A percentile compares a stretch with the other conserved stretches of the same genome.
Evolutionary conservation across 2,888 invertebrate species (phyloP).

Genomic region (Hirtodrosophila trivittata): DNA sequence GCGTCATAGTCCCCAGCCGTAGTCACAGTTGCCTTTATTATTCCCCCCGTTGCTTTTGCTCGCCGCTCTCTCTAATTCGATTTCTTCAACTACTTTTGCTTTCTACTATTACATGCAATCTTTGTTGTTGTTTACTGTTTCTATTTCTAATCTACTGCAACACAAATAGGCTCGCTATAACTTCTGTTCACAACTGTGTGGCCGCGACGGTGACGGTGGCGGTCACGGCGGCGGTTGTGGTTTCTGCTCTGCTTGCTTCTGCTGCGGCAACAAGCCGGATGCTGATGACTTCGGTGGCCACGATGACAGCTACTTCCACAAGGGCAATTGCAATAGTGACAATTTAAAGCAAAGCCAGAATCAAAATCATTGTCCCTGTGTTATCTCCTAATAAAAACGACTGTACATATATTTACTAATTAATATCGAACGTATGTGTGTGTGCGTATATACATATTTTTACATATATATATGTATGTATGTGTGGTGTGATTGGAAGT

Average conservation of each 20-base stretch:
- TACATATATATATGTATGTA: conserved; percentile 31
- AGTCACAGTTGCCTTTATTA: conserved; percentile 33
- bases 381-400: conserved; percentile 55
- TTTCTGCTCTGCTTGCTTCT: conserved; percentile 45
- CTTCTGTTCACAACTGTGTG: conserved; percentile 81
- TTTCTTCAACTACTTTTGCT: conserved; percentile 35
- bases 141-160: conserved; percentile 64
- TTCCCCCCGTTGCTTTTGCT: conserved; percentile 32
- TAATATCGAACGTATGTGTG: no score
- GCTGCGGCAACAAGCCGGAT: conserved; percentile 36
- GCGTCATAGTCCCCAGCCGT: conserved; percentile 12
- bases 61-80: conserved; percentile 25
- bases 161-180: conserved; percentile 79
- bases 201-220: conserved; percentile 34
- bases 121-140: conserved; percentile 76
- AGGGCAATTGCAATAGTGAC: conserved; percentile 32
- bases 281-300: conserved; percentile 45
- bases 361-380: conserved; percentile 65
- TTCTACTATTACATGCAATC: conserved; percentile 63
- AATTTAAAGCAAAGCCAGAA: conserved; percentile 44
- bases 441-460: background rate
- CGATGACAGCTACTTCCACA: conserved; percentile 41
- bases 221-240: conserved; percentile 5
- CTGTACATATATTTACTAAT: background rate
- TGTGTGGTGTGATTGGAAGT: conserved; percentile 1